These are phyloP conservation scores for Pseudorhombus dupliciocellatus DNA, from an alignment of 2,113 vertebrate genomes.

Conservation along the genomic window DNA sequence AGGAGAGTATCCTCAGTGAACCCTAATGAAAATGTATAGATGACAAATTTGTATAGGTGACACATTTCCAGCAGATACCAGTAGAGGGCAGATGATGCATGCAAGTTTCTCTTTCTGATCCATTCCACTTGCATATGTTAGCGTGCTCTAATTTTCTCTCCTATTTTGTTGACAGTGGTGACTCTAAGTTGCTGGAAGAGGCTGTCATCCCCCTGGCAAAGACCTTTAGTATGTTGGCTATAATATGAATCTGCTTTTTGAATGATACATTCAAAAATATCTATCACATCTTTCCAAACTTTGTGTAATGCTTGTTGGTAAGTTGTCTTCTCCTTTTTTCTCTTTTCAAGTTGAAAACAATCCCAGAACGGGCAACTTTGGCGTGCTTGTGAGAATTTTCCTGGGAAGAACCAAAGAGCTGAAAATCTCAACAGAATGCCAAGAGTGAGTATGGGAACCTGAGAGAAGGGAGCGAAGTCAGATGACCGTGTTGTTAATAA, in stretches of 20 bases:
- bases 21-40: neutral
- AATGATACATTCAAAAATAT: neutral
- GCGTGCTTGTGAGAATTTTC: slow-evolving; percentile 91
- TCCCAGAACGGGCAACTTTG: slow-evolving; percentile 94
- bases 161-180: slow-evolving; percentile 79
- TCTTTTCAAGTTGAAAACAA: slow-evolving; percentile 91
- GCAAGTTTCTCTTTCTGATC: neutral
- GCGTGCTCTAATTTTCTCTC: neutral
- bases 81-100: neutral
- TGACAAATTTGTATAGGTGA: neutral
- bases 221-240: slow-evolving; percentile 86
- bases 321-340: neutral
- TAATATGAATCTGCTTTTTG: neutral
- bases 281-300: neutral
- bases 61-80: neutral
- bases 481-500: slow-evolving; percentile 5
- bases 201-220: slow-evolving; percentile 91
- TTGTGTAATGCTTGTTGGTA: slow-evolving; percentile 2
- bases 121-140: neutral
- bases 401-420: slow-evolving; percentile 97
- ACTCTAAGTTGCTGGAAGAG: slow-evolving; percentile 93
- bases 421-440: slow-evolving; percentile 98
- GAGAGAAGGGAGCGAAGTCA: slow-evolving; percentile 2
- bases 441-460: slow-evolving; percentile 88
- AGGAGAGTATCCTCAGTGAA: neutral